phyloP scores from a whole-genome alignment of 2,113 vertebrate genomes.

The Formicarius rufipectus region DNA sequence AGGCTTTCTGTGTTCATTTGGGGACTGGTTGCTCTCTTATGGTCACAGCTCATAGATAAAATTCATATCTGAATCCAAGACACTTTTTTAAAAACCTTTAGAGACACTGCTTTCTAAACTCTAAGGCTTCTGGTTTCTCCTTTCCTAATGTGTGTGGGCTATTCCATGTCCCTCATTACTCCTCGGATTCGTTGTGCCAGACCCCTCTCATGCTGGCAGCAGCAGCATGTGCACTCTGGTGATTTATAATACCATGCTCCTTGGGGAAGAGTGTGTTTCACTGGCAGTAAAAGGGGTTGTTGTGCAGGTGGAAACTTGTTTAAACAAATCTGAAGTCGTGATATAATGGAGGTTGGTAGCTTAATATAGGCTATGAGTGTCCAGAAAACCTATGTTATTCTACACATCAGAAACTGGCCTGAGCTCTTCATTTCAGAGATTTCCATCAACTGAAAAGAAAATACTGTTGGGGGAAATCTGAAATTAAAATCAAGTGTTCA shows the following conservation, averaged over 20 bases:
- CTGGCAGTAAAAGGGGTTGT: slow-evolving; percentile 32
- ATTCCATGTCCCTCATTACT: slow-evolving; percentile 47
- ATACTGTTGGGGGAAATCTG: background rate
- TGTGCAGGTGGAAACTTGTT: slow-evolving; percentile 68
- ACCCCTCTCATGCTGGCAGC: slow-evolving; percentile 42
- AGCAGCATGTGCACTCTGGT: background rate
- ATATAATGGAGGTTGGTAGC: slow-evolving; percentile 32
- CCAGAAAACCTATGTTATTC: slow-evolving; percentile 9
- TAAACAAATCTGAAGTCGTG: slow-evolving; percentile 52
- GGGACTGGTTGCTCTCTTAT: background rate
- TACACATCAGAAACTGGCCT: background rate
- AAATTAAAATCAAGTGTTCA: background rate
- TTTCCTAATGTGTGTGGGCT: slow-evolving; percentile 53
- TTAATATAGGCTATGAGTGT: background rate
- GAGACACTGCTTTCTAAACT: background rate
- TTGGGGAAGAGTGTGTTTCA: slow-evolving; percentile 41
- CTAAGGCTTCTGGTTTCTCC: background rate
- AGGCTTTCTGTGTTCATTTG: background rate
- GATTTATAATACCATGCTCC: slow-evolving; percentile 39
- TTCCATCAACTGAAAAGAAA: background rate
- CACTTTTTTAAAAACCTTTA: background rate
- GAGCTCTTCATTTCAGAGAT: background rate
- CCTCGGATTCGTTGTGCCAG: slow-evolving; percentile 31
- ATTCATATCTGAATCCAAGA: background rate
- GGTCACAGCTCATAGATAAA: background rate